Evolutionary conservation across 2,113 vertebrate genomes (phyloP).

Genomic region (Colistium nudipinnis): DNA sequence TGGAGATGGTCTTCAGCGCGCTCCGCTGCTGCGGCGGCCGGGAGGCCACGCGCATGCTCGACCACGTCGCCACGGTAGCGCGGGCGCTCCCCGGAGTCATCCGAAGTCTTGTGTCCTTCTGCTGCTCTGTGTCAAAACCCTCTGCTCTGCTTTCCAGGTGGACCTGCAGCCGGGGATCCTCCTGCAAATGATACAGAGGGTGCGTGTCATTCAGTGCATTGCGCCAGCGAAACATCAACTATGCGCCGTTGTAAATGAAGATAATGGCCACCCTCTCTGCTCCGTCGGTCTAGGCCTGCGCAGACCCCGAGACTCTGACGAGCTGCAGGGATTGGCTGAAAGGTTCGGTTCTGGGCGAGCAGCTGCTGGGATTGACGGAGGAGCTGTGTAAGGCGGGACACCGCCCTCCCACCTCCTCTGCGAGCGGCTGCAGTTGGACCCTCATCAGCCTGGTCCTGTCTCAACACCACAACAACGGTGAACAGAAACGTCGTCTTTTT

Average conservation of each 20-base stretch:
- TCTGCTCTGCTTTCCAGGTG: slow-evolving; percentile 81
- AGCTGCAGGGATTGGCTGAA: slow-evolving; percentile 89
- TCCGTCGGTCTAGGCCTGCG: slow-evolving; percentile 83
- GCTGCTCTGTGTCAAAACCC: too few relatives aligned
- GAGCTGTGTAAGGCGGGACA: slow-evolving; percentile 84
- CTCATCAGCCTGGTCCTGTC: slow-evolving; percentile 92
- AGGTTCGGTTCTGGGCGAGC: slow-evolving; percentile 88
- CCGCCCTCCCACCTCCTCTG: slow-evolving; percentile 57
- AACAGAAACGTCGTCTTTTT: slow-evolving; percentile 36
- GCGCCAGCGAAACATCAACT: background rate
- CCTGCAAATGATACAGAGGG: slow-evolving; percentile 92
- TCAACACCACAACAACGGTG: slow-evolving; percentile 87
- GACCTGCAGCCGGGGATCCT: slow-evolving; percentile 87
- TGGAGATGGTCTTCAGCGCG: slow-evolving; percentile 94
- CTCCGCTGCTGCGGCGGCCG: slow-evolving; percentile 85
- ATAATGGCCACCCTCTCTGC: background rate
- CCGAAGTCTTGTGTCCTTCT: background rate
- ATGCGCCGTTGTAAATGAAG: background rate
- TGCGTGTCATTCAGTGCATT: slow-evolving; percentile 60
- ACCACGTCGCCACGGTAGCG: slow-evolving; percentile 87
- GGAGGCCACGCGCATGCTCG: slow-evolving; percentile 87
- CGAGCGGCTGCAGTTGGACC: slow-evolving; percentile 85
- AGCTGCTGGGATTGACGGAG: slow-evolving; percentile 84
- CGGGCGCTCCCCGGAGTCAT: too few relatives aligned
- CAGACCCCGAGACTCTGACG: slow-evolving; percentile 78